These are phyloP conservation scores for Standfussiana lucernea DNA, from an alignment of 2,888 invertebrate species.

Conservation along the genomic window DNA sequence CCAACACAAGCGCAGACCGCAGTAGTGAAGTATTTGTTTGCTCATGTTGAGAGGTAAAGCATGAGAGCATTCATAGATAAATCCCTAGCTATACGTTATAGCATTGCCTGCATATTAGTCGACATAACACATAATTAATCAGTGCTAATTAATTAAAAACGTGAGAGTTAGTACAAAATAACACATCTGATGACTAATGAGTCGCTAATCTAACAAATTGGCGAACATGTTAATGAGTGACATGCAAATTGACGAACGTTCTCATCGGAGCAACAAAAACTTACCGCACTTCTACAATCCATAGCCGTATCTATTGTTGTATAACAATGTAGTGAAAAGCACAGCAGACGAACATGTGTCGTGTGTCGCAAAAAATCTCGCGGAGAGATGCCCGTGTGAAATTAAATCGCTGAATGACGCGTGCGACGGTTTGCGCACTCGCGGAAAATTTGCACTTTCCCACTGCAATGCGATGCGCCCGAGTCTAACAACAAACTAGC, in stretches of 20 bases:
- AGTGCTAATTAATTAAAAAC: conserved; percentile 43
- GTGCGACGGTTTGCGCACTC: conserved; percentile 65
- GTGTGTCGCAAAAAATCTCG: conserved; percentile 69
- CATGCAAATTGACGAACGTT: conserved; percentile 65
- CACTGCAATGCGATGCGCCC: conserved; percentile 78
- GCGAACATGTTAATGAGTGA: conserved; percentile 55
- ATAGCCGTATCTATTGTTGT: conserved; percentile 80
- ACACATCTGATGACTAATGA: conserved; percentile 46
- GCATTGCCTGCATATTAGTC: conserved; percentile 24
- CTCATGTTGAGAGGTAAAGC: background rate
- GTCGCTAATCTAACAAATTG: conserved; percentile 35
- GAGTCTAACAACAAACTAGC: conserved; percentile 75
- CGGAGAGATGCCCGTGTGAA: conserved; percentile 78
- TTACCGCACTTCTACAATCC: conserved; percentile 86
- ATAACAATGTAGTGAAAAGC: conserved; percentile 85
- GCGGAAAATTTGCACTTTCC: conserved; percentile 79
- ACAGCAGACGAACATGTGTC: conserved; percentile 73
- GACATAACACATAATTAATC: conserved; percentile 23
- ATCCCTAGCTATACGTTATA: background rate
- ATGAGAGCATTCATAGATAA: background rate
- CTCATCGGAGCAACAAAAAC: conserved; percentile 74
- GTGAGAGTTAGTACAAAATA: conserved; percentile 46
- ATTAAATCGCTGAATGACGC: conserved; percentile 59
- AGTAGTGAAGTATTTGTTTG: background rate
- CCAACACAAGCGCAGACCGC: background rate